Percentiles rank a stretch among this genome's conserved stretches.
Conservation (phyloP, 2,797 vertebrate genomes). For the Meriones psammophilus region DNA sequence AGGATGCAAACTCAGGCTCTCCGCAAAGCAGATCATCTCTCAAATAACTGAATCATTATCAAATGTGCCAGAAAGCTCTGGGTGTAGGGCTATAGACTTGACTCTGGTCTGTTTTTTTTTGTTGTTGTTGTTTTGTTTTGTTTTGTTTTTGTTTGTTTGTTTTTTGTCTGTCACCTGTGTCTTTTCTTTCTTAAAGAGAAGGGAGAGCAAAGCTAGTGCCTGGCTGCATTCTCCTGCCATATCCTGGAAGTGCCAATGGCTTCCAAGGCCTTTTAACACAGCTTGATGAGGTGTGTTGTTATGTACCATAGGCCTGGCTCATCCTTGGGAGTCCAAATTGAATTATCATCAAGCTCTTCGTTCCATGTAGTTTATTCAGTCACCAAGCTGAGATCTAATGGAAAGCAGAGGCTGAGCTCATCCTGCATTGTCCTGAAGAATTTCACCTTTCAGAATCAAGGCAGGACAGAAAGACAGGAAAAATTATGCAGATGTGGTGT, state of each 20-base stretch:
- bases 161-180: too few species aligned
- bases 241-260: neutral
- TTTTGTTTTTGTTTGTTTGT: too few species aligned
- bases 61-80: accelerated
- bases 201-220: neutral
- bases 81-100: neutral
- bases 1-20: neutral
- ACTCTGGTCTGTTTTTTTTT: neutral
- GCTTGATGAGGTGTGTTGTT: neutral
- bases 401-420: neutral
- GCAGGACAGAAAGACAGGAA: neutral
- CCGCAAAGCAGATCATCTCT: neutral
- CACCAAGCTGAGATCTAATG: neutral
- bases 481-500: neutral
- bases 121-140: too few species aligned
- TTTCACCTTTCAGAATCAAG: neutral
- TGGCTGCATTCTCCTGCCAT: neutral
- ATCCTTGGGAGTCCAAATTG: neutral
- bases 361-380: neutral
- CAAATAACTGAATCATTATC: neutral
- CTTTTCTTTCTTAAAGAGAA: neutral
- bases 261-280: neutral
- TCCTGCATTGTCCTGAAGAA: neutral
- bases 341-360: neutral
- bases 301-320: too few species aligned